phyloP scores from a whole-genome alignment of 2,797 vertebrate genomes.

The Microcaecilia unicolor region DNA sequence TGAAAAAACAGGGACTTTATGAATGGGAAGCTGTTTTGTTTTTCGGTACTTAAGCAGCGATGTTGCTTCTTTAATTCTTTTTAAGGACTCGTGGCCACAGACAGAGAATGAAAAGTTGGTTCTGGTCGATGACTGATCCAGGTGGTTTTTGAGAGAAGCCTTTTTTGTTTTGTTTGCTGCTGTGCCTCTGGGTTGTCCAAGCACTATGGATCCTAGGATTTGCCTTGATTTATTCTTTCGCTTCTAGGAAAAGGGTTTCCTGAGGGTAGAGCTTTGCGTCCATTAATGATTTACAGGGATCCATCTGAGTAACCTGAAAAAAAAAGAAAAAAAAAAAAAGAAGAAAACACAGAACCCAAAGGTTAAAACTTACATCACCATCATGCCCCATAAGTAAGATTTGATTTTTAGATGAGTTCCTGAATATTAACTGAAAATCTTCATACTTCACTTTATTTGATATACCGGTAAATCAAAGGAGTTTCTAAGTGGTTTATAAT shows the following conservation, averaged over 20 bases:
- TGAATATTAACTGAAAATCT: too few relatives aligned
- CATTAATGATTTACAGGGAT: conserved; percentile 81
- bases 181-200: conserved; percentile 43
- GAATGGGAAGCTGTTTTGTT: conserved; percentile 48
- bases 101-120: conserved; percentile 62
- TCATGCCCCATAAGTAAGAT: too few relatives aligned
- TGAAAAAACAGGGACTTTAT: conserved; percentile 56
- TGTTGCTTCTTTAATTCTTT: conserved; percentile 59
- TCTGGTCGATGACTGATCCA: conserved; percentile 37
- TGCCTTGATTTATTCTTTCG: conserved; percentile 74
- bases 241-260: conserved; percentile 98
- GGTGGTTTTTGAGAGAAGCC: conserved; percentile 38
- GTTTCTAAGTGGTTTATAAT: too few relatives aligned
- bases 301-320: conserved; percentile 87
- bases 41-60: conserved; percentile 60
- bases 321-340: too few relatives aligned
- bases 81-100: conserved; percentile 74
- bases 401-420: too few relatives aligned
- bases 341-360: too few relatives aligned
- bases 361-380: too few relatives aligned
- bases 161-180: conserved; percentile 37
- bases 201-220: conserved; percentile 40
- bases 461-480: too few relatives aligned
- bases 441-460: too few relatives aligned
- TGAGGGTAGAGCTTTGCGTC: conserved; percentile 97